Base-by-base conservation (phyloP, 2,113 vertebrate species). In the Chlorodrepanis virens region DNA sequence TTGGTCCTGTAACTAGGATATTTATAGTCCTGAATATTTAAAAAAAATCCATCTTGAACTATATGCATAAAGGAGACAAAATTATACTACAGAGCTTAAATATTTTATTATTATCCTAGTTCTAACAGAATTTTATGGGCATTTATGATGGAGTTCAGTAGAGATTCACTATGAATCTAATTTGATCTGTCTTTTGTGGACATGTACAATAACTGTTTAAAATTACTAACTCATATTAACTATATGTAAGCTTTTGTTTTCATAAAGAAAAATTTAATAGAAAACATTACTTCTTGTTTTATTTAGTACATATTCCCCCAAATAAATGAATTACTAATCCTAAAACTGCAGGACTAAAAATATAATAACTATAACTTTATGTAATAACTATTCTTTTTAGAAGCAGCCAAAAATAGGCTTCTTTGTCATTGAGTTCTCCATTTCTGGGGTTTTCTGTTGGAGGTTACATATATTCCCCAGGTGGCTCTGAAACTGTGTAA, bases 391-490 rank as follows among this genome's bases (percentile, higher is more conserved):
- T 87, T 59, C 24, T 44, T 83, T 72, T 87, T 65, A 74, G 49
- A 89, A 71, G 11, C 39, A 80, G 23, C 6, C 54, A 50, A 50
- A 95, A 91, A 83, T 57, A 88, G 24, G 11, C 10, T 60, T 39
- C 28, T 78, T 84, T 59, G 29, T 14, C 79, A 52, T 11, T 79
- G 39, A 91, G 42, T 23, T 82, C 31, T 84, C 42, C 1, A 9
- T 83, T 33, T 95, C 49, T 87, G 81, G 57, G 14, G 80, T 93
- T 94, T 91, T 93, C 53, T 96, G 53, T 93, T 93, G 67, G 59
- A 91, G 82, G 33, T 59, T 74, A 59, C 23, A 22, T 69, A 10
- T 69, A 67, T 93, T 96, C n/a, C 42, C 50, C 93, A 90, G 78
- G 71, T 94, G 93, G 11, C 27, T 91, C n/a, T 91, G 22, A 64